Evolutionary conservation across 1,140 invertebrate genomes (phyloP).

Genomic region (Atta texana): DNA sequence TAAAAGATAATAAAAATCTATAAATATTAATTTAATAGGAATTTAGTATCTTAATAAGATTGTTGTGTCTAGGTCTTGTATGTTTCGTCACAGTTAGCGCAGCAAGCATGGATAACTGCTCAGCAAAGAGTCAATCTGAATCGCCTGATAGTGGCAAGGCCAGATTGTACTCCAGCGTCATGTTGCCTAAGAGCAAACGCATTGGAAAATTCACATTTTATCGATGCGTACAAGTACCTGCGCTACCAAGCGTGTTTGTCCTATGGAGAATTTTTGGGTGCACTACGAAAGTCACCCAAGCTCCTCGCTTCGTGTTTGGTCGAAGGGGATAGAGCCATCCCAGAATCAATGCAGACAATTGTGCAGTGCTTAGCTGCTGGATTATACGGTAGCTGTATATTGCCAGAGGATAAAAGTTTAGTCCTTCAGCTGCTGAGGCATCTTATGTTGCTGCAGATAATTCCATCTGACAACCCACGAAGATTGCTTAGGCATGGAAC

Average conservation of each 20-base stretch:
- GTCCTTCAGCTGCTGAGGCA: conserved; percentile 92
- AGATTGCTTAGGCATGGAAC: conserved; percentile 94
- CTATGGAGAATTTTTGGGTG: conserved; percentile 93
- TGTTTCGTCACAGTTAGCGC: conserved; percentile 89
- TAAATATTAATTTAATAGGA: neutral
- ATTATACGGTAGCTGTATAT: conserved; percentile 93
- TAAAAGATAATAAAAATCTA: neutral
- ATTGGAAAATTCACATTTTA: conserved; percentile 93
- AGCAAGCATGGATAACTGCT: conserved; percentile 95
- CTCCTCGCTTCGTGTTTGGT: conserved; percentile 93
- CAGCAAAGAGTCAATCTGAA: conserved; percentile 95
- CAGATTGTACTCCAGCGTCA: conserved; percentile 90
- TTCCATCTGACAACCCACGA: conserved; percentile 93
- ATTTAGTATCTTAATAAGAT: neutral
- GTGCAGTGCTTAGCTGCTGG: conserved; percentile 92
- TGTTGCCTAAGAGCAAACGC: conserved; percentile 92
- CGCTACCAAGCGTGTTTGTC: conserved; percentile 92
- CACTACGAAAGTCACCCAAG: conserved; percentile 92
- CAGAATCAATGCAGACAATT: conserved; percentile 89
- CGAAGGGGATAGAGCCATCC: conserved; percentile 90
- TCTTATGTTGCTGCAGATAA: conserved; percentile 94
- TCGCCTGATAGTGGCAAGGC: conserved; percentile 91
- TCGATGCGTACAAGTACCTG: conserved; percentile 95
- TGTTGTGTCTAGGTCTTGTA: conserved; percentile 86
- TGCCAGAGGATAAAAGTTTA: conserved; percentile 93